A percentile compares a stretch with the other conserved stretches of the same genome.
Evolutionary conservation across 92 coral and sea anemone genomes (phyloP).

Genomic region (Blastomussa wellsi): DNA sequence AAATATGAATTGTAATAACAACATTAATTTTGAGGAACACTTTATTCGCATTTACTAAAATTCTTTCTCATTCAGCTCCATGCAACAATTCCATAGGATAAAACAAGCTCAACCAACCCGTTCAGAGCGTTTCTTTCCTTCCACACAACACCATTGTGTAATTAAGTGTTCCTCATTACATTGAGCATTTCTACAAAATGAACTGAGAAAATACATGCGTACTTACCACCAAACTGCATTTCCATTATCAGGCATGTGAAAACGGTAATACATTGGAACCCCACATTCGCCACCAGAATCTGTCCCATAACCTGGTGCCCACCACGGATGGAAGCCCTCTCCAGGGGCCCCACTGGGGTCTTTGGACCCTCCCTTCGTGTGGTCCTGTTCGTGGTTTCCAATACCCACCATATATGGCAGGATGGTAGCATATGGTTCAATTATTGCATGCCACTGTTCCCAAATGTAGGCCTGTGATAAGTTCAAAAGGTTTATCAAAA

Average conservation of each 20-base stretch:
- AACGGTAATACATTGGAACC: conserved; percentile 94
- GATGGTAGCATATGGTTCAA: conserved; percentile 85
- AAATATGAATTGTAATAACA: background rate
- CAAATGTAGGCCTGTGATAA: conserved; percentile 85
- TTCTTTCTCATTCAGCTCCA: background rate
- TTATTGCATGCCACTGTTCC: conserved; percentile 87
- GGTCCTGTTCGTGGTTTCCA: conserved; percentile 97
- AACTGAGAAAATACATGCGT: background rate
- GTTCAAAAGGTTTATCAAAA: background rate
- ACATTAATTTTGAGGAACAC: background rate
- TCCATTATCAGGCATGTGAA: conserved; percentile 98
- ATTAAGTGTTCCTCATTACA: background rate
- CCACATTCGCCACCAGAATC: conserved; percentile 99
- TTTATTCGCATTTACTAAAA: background rate
- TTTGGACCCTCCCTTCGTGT: conserved; percentile 73
- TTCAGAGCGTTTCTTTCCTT: background rate
- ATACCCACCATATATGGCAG: conserved; percentile 97
- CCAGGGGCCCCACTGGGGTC: conserved; percentile 99
- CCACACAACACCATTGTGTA: too few species aligned
- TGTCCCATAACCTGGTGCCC: conserved; percentile 76
- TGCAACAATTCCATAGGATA: background rate
- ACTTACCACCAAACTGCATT: conserved; percentile 91
- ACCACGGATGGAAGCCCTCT: conserved; percentile 98
- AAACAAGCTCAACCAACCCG: background rate
- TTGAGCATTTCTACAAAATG: background rate